Conservation (phyloP, 2,113 vertebrate genomes). For the Cyanoramphus novaezelandiae region DNA sequence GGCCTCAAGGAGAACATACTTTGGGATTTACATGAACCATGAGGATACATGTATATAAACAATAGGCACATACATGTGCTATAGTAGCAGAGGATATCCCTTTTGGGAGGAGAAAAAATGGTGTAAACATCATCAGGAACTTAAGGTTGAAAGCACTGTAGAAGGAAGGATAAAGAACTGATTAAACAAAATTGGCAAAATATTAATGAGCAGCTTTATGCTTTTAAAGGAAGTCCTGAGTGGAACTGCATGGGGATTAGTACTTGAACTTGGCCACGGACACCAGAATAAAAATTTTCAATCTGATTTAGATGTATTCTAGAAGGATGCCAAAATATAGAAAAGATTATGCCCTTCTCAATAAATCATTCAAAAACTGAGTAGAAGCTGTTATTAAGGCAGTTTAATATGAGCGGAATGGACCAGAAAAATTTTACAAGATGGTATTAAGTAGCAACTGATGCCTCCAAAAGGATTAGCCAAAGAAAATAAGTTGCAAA, state of each 20-base stretch:
- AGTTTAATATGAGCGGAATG: conserved; percentile 5
- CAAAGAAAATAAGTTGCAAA: conserved; percentile 45
- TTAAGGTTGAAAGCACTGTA: not conserved
- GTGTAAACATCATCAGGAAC: not conserved
- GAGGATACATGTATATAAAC: not conserved
- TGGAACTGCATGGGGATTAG: not conserved
- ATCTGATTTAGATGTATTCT: not conserved
- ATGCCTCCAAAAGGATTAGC: conserved; percentile 32
- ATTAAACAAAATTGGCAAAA: not conserved
- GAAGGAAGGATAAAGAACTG: not conserved
- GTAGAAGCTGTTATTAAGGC: conserved; percentile 1
- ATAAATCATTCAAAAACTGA: conserved; percentile 37
- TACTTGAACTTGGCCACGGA: conserved; percentile 31
- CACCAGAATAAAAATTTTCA: not conserved
- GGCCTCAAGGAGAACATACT: not conserved
- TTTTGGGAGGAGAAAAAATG: not conserved
- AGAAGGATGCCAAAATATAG: not conserved
- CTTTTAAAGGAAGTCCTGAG: not conserved
- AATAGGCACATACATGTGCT: not conserved
- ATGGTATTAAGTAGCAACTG: conserved; percentile 1
- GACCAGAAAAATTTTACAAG: conserved; percentile 13
- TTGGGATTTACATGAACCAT: not conserved
- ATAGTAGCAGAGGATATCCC: not conserved
- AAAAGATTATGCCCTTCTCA: conserved; percentile 20
- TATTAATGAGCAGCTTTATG: not conserved